Evolutionary conservation across 2,888 invertebrate genomes (phyloP).

Genomic region (Euspilapteryx auroguttella): DNA sequence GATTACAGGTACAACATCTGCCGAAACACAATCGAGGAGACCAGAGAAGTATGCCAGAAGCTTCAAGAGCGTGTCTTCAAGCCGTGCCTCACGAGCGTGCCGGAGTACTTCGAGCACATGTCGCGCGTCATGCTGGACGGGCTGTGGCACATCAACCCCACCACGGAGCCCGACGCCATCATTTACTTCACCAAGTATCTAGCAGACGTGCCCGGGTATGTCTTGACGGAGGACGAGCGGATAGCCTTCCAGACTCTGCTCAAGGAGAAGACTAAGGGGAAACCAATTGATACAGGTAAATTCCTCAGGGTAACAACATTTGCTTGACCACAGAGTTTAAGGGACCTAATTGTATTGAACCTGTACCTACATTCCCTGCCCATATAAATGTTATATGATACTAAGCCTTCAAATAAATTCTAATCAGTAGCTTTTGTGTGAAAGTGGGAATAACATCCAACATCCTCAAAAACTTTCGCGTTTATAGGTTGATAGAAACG

Average conservation of each 20-base stretch:
- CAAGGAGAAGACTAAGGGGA: constrained; percentile 20
- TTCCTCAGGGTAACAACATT: too few species aligned
- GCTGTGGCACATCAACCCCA: constrained; percentile 69
- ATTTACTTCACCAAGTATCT: constrained; percentile 57
- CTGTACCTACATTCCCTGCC: too few species aligned
- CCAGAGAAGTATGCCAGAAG: constrained; percentile 60
- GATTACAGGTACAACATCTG: constrained; percentile 73
- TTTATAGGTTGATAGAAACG: too few species aligned
- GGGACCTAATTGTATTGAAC: too few species aligned
- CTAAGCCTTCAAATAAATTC: too few species aligned
- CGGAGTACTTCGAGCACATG: constrained; percentile 67
- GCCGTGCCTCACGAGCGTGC: constrained; percentile 62
- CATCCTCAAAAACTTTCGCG: too few species aligned
- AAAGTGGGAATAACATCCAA: too few species aligned
- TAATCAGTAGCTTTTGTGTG: too few species aligned
- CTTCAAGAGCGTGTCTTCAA: constrained; percentile 63
- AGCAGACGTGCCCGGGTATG: constrained; percentile 59
- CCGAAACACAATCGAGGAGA: constrained; percentile 63
- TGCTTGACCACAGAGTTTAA: too few species aligned
- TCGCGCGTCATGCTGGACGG: constrained; percentile 67
- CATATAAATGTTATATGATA: too few species aligned
- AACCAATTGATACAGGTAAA: constrained; percentile 25
- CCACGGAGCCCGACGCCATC: constrained; percentile 52
- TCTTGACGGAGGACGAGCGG: constrained; percentile 38
- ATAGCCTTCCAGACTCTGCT: constrained; percentile 19